Percentiles rank a stretch among this genome's conserved stretches.
phyloP scores from a whole-genome alignment of 2,113 vertebrate genomes.

The human region GRCh38 chr9:42092001-42092500 shows the following conservation, averaged over 20 bases:
- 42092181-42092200: neutral
- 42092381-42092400: neutral
- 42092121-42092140: neutral
- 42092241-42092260: neutral
- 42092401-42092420: neutral
- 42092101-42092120: neutral
- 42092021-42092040: no score
- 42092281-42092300: neutral
- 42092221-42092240: neutral
- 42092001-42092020: no score
- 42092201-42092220: neutral
- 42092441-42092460: neutral
- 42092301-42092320: neutral
- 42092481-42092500: neutral
- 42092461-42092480: neutral
- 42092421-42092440: neutral
- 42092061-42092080: no score
- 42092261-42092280: neutral
- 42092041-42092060: no score
- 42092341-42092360: no score
- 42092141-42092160: neutral
- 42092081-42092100: no score
- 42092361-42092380: neutral
- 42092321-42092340: neutral
- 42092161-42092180: neutral